phyloP scores from a whole-genome alignment of 2,888 invertebrate genomes.

The Phorcus lineatus region DNA sequence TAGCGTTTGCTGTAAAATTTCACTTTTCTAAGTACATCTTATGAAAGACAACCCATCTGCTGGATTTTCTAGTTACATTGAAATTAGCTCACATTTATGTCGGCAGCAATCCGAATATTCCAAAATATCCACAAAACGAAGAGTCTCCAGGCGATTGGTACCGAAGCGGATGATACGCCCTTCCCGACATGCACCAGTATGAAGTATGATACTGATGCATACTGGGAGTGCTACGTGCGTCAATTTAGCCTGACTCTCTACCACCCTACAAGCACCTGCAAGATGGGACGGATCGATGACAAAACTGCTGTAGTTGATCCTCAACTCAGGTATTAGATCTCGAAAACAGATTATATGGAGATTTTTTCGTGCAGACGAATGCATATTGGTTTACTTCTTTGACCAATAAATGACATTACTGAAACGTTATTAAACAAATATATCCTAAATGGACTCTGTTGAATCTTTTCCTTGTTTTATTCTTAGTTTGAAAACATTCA shows the following conservation, averaged over 20 bases:
- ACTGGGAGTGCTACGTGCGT: slow-evolving; percentile 14
- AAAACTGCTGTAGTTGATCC: slow-evolving; percentile 11
- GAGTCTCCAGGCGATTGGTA: not conserved
- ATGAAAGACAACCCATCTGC: too few relatives aligned
- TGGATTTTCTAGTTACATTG: too few relatives aligned
- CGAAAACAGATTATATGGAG: too few relatives aligned
- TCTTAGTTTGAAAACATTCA: too few relatives aligned
- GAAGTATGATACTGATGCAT: slow-evolving; percentile 9
- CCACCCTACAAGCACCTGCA: slow-evolving; percentile 1
- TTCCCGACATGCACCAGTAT: not conserved
- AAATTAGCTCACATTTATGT: not conserved
- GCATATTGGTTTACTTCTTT: too few relatives aligned
- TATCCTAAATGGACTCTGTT: too few relatives aligned
- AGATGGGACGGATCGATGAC: slow-evolving; percentile 5
- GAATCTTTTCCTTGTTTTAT: too few relatives aligned
- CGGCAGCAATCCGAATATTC: not conserved
- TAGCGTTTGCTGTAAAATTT: too few relatives aligned
- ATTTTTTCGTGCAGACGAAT: too few relatives aligned
- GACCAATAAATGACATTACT: too few relatives aligned
- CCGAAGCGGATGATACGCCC: not conserved
- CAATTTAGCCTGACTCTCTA: not conserved
- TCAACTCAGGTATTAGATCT: not conserved
- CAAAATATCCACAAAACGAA: not conserved
- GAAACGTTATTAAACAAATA: too few relatives aligned
- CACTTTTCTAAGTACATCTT: too few relatives aligned